Conservation (phyloP, 35 echinoderm and acorn worm genomes). For the Amphiura filiformis region DNA sequence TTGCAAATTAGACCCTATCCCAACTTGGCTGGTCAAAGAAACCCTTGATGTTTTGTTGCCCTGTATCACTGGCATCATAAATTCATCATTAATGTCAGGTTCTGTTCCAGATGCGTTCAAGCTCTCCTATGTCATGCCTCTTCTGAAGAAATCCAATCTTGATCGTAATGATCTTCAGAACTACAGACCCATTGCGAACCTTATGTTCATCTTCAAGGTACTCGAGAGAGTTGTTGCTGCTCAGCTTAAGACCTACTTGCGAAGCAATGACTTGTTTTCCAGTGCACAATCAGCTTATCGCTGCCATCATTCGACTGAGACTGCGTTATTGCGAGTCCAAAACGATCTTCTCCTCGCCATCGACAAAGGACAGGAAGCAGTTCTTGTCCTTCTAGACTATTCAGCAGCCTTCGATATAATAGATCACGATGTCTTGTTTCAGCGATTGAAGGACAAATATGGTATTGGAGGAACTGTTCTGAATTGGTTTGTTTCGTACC, state of each 20-base stretch:
- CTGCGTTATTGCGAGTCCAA: too few species aligned
- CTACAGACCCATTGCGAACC: constrained; percentile 51
- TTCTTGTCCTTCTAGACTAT: too few species aligned
- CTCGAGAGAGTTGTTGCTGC: constrained; percentile 35
- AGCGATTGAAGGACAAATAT: too few species aligned
- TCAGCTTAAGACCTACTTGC: not conserved
- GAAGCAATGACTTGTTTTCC: not conserved
- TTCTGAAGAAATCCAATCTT: constrained; percentile 44
- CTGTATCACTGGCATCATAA: constrained; percentile 18
- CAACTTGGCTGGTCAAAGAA: constrained; percentile 40
- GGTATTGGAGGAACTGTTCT: too few species aligned
- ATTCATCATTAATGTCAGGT: constrained; percentile 26
- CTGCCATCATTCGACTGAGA: too few species aligned
- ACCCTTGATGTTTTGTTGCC: constrained; percentile 29
- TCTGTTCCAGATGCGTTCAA: constrained; percentile 37
- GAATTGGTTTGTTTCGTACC: too few species aligned
- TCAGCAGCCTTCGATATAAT: too few species aligned
- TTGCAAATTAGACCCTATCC: constrained; percentile 34
- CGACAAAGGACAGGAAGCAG: too few species aligned
- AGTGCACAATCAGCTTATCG: too few species aligned
- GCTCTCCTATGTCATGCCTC: constrained; percentile 17
- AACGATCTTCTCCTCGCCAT: too few species aligned
- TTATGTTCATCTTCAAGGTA: constrained; percentile 30
- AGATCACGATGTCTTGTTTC: too few species aligned
- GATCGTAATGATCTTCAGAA: constrained; percentile 34